A percentile compares a stretch with the other conserved stretches of the same genome.
Conservation (phyloP, 2,888 invertebrate genomes). For the Xestia rhomboidea region DNA sequence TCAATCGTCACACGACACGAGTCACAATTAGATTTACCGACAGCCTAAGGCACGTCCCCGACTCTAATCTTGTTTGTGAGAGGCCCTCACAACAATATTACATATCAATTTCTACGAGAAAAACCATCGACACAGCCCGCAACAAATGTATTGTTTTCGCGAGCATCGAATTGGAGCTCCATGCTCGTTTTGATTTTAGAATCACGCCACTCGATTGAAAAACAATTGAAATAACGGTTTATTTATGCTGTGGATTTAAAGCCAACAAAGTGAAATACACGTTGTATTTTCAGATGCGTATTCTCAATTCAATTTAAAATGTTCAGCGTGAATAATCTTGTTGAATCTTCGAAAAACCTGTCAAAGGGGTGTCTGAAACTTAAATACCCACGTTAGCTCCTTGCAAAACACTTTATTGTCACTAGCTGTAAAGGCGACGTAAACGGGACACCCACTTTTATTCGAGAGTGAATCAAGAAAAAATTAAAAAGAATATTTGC, state of each 20-base stretch:
- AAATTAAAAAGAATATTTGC: conserved; percentile 7
- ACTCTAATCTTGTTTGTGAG: conserved; percentile 77
- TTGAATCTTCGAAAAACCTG: conserved; percentile 14
- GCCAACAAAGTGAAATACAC: conserved; percentile 16
- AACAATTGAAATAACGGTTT: conserved; percentile 40
- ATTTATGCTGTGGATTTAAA: conserved; percentile 13
- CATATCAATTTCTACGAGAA: conserved; percentile 69
- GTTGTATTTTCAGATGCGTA: conserved; percentile 20
- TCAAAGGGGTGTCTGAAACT: conserved; percentile 28
- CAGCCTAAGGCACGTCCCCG: conserved; percentile 73
- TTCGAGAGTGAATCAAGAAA: conserved; percentile 43
- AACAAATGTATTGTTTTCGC: conserved; percentile 46
- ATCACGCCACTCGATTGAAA: conserved; percentile 17
- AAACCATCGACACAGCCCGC: conserved; percentile 53
- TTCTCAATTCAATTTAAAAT: background rate
- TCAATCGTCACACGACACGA: conserved; percentile 60
- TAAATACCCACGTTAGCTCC: conserved; percentile 41
- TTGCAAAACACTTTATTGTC: conserved; percentile 48
- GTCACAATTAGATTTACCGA: conserved; percentile 76
- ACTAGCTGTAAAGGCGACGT: conserved; percentile 35
- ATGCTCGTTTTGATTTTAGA: conserved; percentile 39
- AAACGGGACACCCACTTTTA: conserved; percentile 17
- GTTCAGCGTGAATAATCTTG: background rate
- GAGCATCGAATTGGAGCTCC: conserved; percentile 2
- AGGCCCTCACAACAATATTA: conserved; percentile 76